Base-by-base conservation (phyloP, 2,797 vertebrate species). In the Anabacerthia variegaticeps region DNA sequence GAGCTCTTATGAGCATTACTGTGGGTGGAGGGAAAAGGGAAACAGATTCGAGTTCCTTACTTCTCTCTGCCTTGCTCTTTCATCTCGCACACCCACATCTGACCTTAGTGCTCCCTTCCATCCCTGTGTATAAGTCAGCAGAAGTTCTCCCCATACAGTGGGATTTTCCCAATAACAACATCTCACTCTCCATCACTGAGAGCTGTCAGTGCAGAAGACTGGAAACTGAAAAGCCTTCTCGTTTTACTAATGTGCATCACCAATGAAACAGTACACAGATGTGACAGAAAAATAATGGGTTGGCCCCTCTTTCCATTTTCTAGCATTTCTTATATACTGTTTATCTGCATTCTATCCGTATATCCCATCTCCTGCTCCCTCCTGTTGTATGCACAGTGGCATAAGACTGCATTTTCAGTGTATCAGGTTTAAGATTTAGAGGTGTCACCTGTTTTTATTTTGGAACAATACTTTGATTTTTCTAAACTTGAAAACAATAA, bases 401-500 rank as follows among this genome's bases (percentile, higher is more conserved):
- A 1, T 43, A 78, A 86, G 6, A 68, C 3, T 5, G 12, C 10
- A 39, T 72, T 87, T 63, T 51, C 62, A 90, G 28, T 46, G 18
- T 51, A 74, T 51, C 51, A 84, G 9, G 32, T 62, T 44, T 67
- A 86, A 58, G 20, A 84, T 41, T 43, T 59, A 84, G 39, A 93
- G 89, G 24, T 24, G 27, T 52, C 49, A 65, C 20, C 34, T 67
- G 20, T 12, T 86, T 90, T 83, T 32, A 22, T 36, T 76, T 81
- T 89, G 66, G 43, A 90, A 74, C 17, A 74, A 93, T 75, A 22
- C 7, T 66, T 82, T 79, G 13, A 43, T 63, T 88, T 94, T 94
- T 62, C 30, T 83, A 71, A 95, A 81, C 26, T 51, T 74, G 22
- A 95, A 80, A 93, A 83, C 23, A 93, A 8, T 56, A 92, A 92